Conservation (phyloP, 2,113 vertebrate genomes). For the Isichthys henryi region DNA sequence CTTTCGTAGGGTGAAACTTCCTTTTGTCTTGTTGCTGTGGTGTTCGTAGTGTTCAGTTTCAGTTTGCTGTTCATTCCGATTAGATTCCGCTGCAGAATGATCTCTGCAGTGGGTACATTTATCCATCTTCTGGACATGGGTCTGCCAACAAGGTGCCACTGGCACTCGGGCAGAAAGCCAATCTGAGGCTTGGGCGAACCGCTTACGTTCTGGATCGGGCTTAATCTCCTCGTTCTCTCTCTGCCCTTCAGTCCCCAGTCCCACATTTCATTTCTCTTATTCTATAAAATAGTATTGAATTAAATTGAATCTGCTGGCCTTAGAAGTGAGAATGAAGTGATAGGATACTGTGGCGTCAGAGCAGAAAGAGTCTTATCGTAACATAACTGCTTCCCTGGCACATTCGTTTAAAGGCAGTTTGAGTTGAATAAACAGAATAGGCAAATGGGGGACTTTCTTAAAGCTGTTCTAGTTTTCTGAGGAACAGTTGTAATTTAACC, state of each 20-base stretch:
- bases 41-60: background rate
- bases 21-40: background rate
- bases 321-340: background rate
- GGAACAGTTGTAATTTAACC: background rate
- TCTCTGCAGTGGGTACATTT: background rate
- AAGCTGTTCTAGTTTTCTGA: background rate
- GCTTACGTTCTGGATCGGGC: background rate
- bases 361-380: background rate
- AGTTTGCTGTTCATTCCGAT: background rate
- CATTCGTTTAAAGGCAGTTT: background rate
- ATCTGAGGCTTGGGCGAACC: background rate
- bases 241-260: background rate
- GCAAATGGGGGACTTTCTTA: background rate
- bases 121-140: background rate
- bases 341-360: background rate
- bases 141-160: background rate
- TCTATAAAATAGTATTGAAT: background rate
- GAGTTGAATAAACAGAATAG: background rate
- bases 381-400: background rate
- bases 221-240: background rate
- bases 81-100: background rate
- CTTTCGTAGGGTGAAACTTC: background rate
- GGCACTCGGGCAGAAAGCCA: background rate
- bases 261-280: background rate
- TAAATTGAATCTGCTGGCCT: background rate